Conservation (phyloP, 1,140 invertebrate genomes). For the Diorhabda elongata region DNA sequence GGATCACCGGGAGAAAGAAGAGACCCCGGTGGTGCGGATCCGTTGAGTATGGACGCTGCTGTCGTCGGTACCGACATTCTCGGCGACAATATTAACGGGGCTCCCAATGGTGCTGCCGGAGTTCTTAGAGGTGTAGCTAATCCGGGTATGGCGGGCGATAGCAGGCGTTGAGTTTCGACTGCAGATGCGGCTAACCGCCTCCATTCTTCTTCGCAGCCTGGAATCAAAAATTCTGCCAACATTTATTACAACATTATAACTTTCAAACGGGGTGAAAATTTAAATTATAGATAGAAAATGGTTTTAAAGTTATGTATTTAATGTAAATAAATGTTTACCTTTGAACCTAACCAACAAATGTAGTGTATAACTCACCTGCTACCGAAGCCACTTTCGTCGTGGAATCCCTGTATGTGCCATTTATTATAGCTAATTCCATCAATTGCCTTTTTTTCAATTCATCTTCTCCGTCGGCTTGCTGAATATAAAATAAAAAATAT, state of each 20-base stretch:
- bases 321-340: too few species aligned
- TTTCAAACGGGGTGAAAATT: too few species aligned
- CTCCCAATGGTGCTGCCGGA: slow-evolving; percentile 66
- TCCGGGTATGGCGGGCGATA: slow-evolving; percentile 60
- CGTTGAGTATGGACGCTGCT: slow-evolving; percentile 67
- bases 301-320: too few species aligned
- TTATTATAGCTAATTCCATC: slow-evolving; percentile 99
- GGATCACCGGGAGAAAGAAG: slow-evolving; percentile 55
- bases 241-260: background rate
- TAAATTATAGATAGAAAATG: too few species aligned
- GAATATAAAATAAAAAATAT: slow-evolving; percentile 24
- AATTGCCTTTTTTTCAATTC: slow-evolving; percentile 98
- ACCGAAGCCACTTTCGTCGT: slow-evolving; percentile 78
- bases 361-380: slow-evolving; percentile 51
- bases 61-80: slow-evolving; percentile 77
- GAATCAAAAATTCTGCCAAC: slow-evolving; percentile 21
- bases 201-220: slow-evolving; percentile 74
- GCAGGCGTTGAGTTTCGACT: slow-evolving; percentile 69
- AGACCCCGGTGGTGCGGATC: slow-evolving; percentile 62
- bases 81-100: slow-evolving; percentile 82
- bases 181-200: slow-evolving; percentile 67
- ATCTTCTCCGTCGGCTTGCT: slow-evolving; percentile 99
- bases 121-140: slow-evolving; percentile 64
- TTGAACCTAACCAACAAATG: background rate
- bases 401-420: slow-evolving; percentile 97